These are phyloP conservation scores for Nymphalis urticae DNA, from an alignment of 2,888 invertebrate genomes.

Conservation along the genomic window DNA sequence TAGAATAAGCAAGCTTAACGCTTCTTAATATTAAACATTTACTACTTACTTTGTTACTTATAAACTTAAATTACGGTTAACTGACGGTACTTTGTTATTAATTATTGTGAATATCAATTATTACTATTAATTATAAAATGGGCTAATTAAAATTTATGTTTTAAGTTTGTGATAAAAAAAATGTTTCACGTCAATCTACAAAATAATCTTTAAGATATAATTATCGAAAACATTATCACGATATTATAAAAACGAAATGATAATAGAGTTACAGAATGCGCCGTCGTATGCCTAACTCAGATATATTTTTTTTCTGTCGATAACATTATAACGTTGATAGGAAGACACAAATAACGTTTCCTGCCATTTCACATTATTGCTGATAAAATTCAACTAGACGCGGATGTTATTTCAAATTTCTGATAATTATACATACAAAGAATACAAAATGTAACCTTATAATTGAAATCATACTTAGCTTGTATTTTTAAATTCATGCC, in stretches of 20 bases:
- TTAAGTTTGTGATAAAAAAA: too few species aligned
- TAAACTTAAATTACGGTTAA: too few species aligned
- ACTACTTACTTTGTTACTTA: too few species aligned
- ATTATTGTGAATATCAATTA: too few species aligned
- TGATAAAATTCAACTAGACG: conserved; percentile 8
- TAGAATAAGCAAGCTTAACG: too few species aligned
- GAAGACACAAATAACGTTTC: conserved; percentile 34
- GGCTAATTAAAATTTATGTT: too few species aligned
- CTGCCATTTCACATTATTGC: conserved; percentile 29
- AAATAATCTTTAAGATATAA: too few species aligned
- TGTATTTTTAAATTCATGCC: background rate
- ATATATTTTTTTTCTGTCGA: conserved; percentile 37
- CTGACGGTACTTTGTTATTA: too few species aligned
- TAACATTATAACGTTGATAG: conserved; percentile 34
- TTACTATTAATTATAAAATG: too few species aligned
- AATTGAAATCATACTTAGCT: background rate
- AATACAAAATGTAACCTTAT: background rate
- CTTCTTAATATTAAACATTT: too few species aligned
- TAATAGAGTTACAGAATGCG: conserved; percentile 40
- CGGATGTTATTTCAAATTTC: conserved; percentile 4
- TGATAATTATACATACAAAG: background rate
- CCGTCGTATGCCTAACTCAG: conserved; percentile 37
- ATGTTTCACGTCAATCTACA: too few species aligned
- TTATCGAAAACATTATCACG: conserved; percentile 16
- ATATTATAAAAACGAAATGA: conserved; percentile 40